Evolutionary conservation across 2,797 vertebrate genomes (phyloP).

Genomic region (Molossus molossus): DNA sequence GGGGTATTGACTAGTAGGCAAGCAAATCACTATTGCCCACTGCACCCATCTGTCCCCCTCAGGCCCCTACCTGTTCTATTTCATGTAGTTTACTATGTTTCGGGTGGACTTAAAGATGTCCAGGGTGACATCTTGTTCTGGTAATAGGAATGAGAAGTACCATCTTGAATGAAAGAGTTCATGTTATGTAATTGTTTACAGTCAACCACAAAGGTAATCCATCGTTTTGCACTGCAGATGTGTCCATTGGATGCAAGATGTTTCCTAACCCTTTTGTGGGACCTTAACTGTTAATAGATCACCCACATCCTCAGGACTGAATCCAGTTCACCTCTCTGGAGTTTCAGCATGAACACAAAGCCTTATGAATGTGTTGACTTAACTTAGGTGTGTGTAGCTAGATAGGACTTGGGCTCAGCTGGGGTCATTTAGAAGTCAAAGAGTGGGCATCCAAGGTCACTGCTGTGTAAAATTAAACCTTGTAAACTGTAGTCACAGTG

Average conservation of each 20-base stretch:
- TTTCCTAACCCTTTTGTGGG: background rate
- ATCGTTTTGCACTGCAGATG: background rate
- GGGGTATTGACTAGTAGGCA: background rate
- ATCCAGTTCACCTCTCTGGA: background rate
- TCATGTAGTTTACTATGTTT: background rate
- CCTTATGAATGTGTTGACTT: constrained; percentile 27
- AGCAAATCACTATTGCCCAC: background rate
- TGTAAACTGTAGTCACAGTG: constrained; percentile 40
- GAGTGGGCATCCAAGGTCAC: background rate
- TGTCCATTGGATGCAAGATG: background rate
- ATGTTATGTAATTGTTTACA: background rate
- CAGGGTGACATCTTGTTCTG: background rate
- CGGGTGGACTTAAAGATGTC: background rate
- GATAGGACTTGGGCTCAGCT: constrained; percentile 68
- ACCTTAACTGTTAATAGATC: background rate
- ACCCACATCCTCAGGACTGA: background rate
- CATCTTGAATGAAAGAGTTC: background rate
- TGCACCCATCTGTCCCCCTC: background rate
- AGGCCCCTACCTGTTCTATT: background rate
- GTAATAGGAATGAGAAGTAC: background rate
- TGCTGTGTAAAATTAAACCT: constrained; percentile 63
- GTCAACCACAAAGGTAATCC: background rate
- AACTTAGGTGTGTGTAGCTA: background rate
- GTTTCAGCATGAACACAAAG: constrained; percentile 50
- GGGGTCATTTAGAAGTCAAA: constrained; percentile 45